These are phyloP conservation scores for Euwallacea fornicatus DNA, from an alignment of 1,140 invertebrate species.

Conservation along the genomic window DNA sequence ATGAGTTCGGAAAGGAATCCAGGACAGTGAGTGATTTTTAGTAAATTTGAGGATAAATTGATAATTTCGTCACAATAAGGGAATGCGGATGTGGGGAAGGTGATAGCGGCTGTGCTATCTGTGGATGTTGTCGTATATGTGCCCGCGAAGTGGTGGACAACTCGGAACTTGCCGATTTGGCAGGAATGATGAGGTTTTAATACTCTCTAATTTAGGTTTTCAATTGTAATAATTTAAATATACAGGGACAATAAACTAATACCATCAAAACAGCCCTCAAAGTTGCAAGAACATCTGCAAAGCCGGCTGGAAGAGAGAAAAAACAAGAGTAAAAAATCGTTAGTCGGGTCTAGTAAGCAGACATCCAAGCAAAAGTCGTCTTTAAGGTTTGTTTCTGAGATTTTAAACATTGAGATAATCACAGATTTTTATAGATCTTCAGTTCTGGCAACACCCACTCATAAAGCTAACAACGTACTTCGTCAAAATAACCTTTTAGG, in stretches of 20 bases:
- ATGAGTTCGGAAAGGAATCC: slow-evolving; percentile 78
- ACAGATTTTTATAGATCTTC: slow-evolving; percentile 38
- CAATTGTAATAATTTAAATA: neutral
- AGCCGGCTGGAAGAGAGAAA: slow-evolving; percentile 61
- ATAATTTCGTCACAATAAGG: slow-evolving; percentile 54
- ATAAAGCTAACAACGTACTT: slow-evolving; percentile 21
- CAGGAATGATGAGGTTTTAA: slow-evolving; percentile 60
- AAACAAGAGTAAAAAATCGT: slow-evolving; percentile 56
- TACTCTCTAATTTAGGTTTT: neutral
- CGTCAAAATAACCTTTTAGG: slow-evolving; percentile 30
- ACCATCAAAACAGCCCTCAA: slow-evolving; percentile 57
- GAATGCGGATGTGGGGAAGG: slow-evolving; percentile 95
- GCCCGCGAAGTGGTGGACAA: slow-evolving; percentile 69
- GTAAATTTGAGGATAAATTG: neutral
- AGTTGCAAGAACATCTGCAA: slow-evolving; percentile 60
- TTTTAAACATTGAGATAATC: too few species aligned
- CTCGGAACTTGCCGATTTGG: slow-evolving; percentile 55
- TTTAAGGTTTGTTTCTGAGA: slow-evolving; percentile 15
- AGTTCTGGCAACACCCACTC: slow-evolving; percentile 33
- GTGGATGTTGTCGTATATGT: slow-evolving; percentile 89
- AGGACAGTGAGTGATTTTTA: slow-evolving; percentile 75
- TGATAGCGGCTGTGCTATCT: slow-evolving; percentile 89
- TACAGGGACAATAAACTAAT: slow-evolving; percentile 48
- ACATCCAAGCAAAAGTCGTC: slow-evolving; percentile 46
- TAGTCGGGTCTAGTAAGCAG: slow-evolving; percentile 49